Conservation (phyloP, 1,140 invertebrate genomes). For the Doryteuthis pealeii region DNA sequence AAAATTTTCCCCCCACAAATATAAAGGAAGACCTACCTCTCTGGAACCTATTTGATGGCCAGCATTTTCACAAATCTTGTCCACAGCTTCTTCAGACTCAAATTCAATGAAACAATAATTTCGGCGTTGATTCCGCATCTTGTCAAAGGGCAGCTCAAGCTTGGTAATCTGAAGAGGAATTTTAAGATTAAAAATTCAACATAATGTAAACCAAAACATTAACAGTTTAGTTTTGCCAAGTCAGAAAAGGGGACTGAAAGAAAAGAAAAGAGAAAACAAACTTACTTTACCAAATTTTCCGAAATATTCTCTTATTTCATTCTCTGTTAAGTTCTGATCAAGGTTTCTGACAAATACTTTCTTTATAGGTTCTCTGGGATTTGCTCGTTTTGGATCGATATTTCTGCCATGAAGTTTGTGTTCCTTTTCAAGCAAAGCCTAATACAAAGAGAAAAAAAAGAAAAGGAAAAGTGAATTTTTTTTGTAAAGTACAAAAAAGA, state of each 20-base stretch:
- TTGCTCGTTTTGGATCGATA: constrained; percentile 53
- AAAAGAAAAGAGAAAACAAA: constrained; percentile 35
- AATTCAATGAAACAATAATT: constrained; percentile 97
- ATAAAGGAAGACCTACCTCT: neutral
- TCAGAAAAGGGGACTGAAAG: no score
- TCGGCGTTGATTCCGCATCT: constrained; percentile 91
- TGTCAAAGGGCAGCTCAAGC: constrained; percentile 94
- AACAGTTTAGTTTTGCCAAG: no score
- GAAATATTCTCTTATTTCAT: constrained; percentile 52
- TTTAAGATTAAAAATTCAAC: constrained; percentile 4
- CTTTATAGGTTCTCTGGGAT: constrained; percentile 45
- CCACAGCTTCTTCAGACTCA: constrained; percentile 81
- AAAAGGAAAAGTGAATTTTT: neutral
- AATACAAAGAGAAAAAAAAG: neutral
- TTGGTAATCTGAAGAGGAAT: constrained; percentile 77
- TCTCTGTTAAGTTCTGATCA: constrained; percentile 42
- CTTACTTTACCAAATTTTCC: constrained; percentile 50
- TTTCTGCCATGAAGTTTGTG: constrained; percentile 50
- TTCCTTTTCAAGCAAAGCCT: constrained; percentile 45
- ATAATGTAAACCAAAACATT: constrained; percentile 15
- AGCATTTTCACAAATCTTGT: constrained; percentile 70
- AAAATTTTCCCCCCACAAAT: no score
- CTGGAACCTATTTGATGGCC: constrained; percentile 11
- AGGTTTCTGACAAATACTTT: constrained; percentile 54
- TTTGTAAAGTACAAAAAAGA: no score